Conservation (phyloP, 2,888 invertebrate species). For the Aproaerema taeniolella region DNA sequence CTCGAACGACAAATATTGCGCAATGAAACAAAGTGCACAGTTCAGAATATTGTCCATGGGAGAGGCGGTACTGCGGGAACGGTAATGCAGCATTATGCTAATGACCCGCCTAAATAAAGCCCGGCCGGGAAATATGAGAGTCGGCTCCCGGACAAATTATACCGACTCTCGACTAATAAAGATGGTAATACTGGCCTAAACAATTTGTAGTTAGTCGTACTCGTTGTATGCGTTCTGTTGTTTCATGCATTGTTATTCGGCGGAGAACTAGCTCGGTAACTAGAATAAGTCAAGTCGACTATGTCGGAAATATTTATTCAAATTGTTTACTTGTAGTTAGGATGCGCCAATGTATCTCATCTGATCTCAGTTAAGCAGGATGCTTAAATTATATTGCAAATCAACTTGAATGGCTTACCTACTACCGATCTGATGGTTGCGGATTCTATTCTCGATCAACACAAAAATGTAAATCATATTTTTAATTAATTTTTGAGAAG, state of each 20-base stretch:
- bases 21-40: constrained; percentile 18
- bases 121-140: constrained; percentile 53
- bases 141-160: constrained; percentile 54
- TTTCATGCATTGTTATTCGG: constrained; percentile 31
- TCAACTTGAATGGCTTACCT: no score
- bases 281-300: background rate
- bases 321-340: no score
- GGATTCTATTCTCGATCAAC: no score
- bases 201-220: constrained; percentile 40
- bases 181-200: constrained; percentile 53
- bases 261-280: constrained; percentile 5
- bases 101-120: constrained; percentile 59
- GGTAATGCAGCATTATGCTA: constrained; percentile 60
- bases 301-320: no score
- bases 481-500: no score
- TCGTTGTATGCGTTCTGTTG: constrained; percentile 25
- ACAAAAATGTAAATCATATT: no score
- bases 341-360: no score
- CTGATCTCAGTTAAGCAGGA: no score
- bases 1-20: constrained; percentile 6
- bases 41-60: constrained; percentile 24
- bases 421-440: no score
- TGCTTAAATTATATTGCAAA: no score
- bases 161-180: constrained; percentile 51
- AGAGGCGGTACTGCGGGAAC: constrained; percentile 27